Evolutionary conservation across 2,797 vertebrate genomes (phyloP).

Genomic region (Danionella dracula): DNA sequence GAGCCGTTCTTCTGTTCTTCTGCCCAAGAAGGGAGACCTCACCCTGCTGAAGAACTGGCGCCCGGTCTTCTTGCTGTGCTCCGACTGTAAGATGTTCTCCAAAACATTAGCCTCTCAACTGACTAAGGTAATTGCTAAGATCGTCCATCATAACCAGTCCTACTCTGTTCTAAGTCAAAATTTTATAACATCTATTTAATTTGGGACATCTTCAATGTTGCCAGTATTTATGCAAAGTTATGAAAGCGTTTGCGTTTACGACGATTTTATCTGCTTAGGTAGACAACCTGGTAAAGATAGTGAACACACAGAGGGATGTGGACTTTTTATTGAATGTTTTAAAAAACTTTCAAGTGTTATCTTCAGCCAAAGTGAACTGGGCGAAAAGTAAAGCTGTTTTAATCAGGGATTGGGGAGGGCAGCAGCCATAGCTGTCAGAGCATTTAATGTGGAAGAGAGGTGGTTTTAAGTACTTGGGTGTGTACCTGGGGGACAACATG

Average conservation of each 20-base stretch:
- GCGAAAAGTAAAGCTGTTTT: neutral
- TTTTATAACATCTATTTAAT: too few relatives aligned
- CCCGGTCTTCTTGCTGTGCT: too few relatives aligned
- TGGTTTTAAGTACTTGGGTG: conserved; percentile 1
- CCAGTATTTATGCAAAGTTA: neutral
- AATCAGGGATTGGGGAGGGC: neutral
- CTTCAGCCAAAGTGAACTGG: conserved; percentile 10
- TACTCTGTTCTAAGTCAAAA: too few relatives aligned
- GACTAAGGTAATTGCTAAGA: too few relatives aligned
- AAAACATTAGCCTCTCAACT: too few relatives aligned
- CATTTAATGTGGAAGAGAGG: neutral
- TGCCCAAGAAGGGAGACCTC: too few relatives aligned
- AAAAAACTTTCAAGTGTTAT: neutral
- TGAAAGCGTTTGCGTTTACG: neutral
- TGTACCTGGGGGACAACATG: neutral
- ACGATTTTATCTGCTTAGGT: neutral
- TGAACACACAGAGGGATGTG: neutral
- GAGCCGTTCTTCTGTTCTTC: too few relatives aligned
- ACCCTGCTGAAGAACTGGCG: neutral
- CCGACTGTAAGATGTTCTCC: too few relatives aligned
- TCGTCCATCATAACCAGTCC: too few relatives aligned
- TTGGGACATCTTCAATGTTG: too few relatives aligned
- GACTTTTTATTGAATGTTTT: neutral
- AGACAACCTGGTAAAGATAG: neutral
- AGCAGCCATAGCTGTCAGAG: neutral